These are phyloP conservation scores for Macrobrachium nipponense DNA, from an alignment of 1,140 invertebrate species.

Conservation along the genomic window DNA sequence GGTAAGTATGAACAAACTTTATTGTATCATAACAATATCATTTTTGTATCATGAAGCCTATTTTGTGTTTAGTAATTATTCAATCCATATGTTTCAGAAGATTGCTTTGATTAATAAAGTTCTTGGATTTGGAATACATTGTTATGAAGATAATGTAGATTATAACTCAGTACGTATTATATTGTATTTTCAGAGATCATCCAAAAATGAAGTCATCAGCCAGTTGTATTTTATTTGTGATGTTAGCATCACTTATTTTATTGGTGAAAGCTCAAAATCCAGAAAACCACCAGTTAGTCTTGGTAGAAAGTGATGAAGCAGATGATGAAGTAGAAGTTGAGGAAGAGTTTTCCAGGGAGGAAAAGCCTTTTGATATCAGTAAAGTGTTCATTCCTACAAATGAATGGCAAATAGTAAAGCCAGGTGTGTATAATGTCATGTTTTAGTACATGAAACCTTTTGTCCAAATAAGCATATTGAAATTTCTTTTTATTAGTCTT, in stretches of 20 bases:
- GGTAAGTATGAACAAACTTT: too few relatives aligned
- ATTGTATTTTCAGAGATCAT: too few relatives aligned
- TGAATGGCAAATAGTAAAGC: conserved; percentile 39
- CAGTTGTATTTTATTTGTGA: not conserved
- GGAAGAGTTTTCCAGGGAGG: not conserved
- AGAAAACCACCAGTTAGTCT: not conserved
- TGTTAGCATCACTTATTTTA: conserved; percentile 1
- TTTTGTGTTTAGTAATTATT: too few relatives aligned
- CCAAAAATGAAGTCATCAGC: too few relatives aligned
- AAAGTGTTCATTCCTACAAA: conserved; percentile 47
- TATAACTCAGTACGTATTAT: too few relatives aligned
- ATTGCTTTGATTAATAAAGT: too few relatives aligned
- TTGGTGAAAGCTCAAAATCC: not conserved
- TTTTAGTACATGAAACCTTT: not conserved
- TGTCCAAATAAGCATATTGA: conserved; percentile 2
- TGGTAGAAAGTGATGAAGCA: not conserved
- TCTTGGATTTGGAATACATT: too few relatives aligned
- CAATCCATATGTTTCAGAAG: too few relatives aligned
- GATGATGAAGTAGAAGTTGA: conserved; percentile 34
- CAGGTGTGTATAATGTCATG: conserved; percentile 22
- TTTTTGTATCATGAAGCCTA: too few relatives aligned
- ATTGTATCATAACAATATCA: too few relatives aligned
- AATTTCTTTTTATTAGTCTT: not conserved
- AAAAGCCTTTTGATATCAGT: conserved; percentile 5
- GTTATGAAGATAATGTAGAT: too few relatives aligned